These are phyloP conservation scores for Cydia strobilella DNA, from an alignment of 1,140 invertebrate genomes.

Conservation along the genomic window DNA sequence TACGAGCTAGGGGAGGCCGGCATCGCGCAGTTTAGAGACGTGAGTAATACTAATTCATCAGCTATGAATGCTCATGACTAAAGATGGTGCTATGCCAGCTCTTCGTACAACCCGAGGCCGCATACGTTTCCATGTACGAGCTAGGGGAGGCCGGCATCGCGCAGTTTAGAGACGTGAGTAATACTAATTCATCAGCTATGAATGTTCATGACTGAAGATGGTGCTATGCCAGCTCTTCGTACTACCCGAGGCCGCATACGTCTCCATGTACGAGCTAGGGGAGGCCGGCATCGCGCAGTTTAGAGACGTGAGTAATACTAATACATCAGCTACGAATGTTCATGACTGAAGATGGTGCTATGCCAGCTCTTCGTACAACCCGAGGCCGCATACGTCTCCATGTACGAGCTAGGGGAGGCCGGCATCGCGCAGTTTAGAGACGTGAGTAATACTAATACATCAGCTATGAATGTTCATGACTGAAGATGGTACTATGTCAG, in stretches of 20 bases:
- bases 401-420: constrained; percentile 94
- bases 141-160: constrained; percentile 95
- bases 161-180: constrained; percentile 93
- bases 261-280: constrained; percentile 94
- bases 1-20: constrained; percentile 95
- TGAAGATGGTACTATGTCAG: constrained; percentile 95
- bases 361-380: constrained; percentile 95
- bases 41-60: constrained; percentile 77
- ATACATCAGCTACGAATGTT: constrained; percentile 84
- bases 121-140: constrained; percentile 94
- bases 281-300: constrained; percentile 95
- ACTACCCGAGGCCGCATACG: constrained; percentile 94
- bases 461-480: constrained; percentile 90
- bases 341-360: constrained; percentile 94
- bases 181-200: constrained; percentile 68
- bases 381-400: constrained; percentile 94
- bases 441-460: constrained; percentile 81
- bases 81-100: constrained; percentile 96
- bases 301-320: constrained; percentile 87
- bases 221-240: constrained; percentile 94
- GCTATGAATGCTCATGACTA: constrained; percentile 92
- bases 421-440: constrained; percentile 95
- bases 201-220: constrained; percentile 96
- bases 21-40: constrained; percentile 94
- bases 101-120: constrained; percentile 95